Evolutionary conservation across 2,888 invertebrate species (phyloP).

Genomic region (Scaptomyza polygonia): DNA sequence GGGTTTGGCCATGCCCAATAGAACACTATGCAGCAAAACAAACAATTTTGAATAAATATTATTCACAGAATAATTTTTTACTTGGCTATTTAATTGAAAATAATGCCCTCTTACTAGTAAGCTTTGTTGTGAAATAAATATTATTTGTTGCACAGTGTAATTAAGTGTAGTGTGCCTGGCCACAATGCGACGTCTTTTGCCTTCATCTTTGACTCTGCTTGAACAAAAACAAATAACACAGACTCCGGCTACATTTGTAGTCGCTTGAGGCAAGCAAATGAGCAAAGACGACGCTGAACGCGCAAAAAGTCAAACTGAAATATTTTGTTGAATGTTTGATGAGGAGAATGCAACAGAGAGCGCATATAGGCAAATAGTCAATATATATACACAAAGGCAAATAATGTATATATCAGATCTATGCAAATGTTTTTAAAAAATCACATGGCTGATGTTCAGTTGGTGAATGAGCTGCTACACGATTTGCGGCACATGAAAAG

Average conservation of each 20-base stretch:
- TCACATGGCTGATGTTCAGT: slow-evolving; percentile 82
- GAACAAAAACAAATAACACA: slow-evolving; percentile 49
- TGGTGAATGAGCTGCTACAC: slow-evolving; percentile 82
- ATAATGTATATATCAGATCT: slow-evolving; percentile 57
- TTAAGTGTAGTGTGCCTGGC: slow-evolving; percentile 56
- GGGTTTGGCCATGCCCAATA: slow-evolving; percentile 60
- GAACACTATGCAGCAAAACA: slow-evolving; percentile 48
- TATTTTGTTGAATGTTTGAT: slow-evolving; percentile 42
- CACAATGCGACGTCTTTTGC: slow-evolving; percentile 31
- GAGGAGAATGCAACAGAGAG: slow-evolving; percentile 23
- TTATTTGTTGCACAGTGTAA: slow-evolving; percentile 64
- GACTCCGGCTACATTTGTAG: slow-evolving; percentile 50
- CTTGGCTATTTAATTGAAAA: background rate
- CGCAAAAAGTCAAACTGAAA: slow-evolving; percentile 30
- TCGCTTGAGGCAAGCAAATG: slow-evolving; percentile 65
- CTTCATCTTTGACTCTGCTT: slow-evolving; percentile 30
- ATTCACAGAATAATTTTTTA: slow-evolving; percentile 1
- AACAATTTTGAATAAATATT: background rate
- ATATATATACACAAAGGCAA: slow-evolving; percentile 30
- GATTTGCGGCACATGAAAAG: slow-evolving; percentile 83
- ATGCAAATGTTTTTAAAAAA: slow-evolving; percentile 83
- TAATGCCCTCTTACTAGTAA: background rate
- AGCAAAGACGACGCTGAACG: slow-evolving; percentile 61
- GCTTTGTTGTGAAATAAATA: background rate
- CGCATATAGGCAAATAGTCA: background rate